Evolutionary conservation across 2,113 vertebrate genomes (phyloP).

Genomic region (Synodontis membranacea): DNA sequence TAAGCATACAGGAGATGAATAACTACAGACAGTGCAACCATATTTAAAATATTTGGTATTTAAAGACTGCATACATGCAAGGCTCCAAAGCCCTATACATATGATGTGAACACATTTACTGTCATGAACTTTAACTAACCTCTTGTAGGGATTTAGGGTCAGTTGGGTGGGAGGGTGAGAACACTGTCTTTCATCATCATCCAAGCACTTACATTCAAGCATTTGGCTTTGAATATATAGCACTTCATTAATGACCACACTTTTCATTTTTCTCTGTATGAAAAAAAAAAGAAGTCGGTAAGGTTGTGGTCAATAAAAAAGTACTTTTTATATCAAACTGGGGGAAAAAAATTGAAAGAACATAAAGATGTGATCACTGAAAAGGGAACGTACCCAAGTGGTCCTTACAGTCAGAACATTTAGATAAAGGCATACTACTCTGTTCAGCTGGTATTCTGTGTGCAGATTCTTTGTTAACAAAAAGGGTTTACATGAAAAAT

Average conservation of each 20-base stretch:
- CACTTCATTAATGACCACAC: slow-evolving; percentile 49
- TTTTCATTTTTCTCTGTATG: slow-evolving; percentile 26
- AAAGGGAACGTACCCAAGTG: background rate
- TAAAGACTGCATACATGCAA: slow-evolving; percentile 42
- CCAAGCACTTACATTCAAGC: slow-evolving; percentile 48
- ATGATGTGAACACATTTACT: slow-evolving; percentile 31
- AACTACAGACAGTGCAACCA: slow-evolving; percentile 41
- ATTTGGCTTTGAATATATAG: slow-evolving; percentile 46
- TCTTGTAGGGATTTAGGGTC: slow-evolving; percentile 32
- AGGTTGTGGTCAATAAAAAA: slow-evolving; percentile 17
- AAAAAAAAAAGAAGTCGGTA: slow-evolving; percentile 46
- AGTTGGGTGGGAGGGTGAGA: slow-evolving; percentile 9
- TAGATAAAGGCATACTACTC: slow-evolving; percentile 11
- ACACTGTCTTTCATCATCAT: slow-evolving; percentile 32
- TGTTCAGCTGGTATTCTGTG: slow-evolving; percentile 15
- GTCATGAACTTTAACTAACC: slow-evolving; percentile 40
- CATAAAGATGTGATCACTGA: background rate
- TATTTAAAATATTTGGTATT: slow-evolving; percentile 45
- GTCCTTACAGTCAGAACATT: slow-evolving; percentile 1
- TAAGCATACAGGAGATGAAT: slow-evolving; percentile 11
- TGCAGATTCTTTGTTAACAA: slow-evolving; percentile 9
- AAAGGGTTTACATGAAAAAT: background rate
- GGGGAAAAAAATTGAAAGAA: slow-evolving; percentile 1
- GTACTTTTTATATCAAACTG: background rate
- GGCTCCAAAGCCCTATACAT: slow-evolving; percentile 38